Conservation (phyloP, 2,797 vertebrate genomes). For the Botia almorhae region DNA sequence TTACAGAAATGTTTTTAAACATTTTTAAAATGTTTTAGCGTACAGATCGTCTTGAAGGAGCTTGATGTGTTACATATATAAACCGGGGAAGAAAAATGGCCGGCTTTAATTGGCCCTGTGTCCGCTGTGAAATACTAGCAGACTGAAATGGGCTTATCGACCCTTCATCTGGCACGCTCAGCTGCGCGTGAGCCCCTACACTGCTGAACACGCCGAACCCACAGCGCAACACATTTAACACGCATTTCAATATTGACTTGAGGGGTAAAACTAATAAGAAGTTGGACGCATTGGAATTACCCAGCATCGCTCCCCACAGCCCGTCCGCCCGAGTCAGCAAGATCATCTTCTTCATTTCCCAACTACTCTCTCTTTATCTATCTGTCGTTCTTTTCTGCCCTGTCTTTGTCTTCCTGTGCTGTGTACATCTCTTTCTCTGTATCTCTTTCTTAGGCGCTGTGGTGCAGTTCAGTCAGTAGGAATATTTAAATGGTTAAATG, state of each 20-base stretch:
- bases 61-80: conserved; percentile 24
- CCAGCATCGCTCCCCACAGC: conserved; percentile 42
- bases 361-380: conserved; percentile 3
- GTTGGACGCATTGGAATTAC: conserved; percentile 47
- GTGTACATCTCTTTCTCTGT: conserved; percentile 37
- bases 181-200: conserved; percentile 18
- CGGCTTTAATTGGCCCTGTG: conserved; percentile 44
- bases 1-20: no score
- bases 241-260: conserved; percentile 54
- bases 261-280: conserved; percentile 61
- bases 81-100: conserved; percentile 23
- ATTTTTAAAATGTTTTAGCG: background rate
- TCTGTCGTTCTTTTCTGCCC: background rate
- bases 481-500: conserved; percentile 11
- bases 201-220: conserved; percentile 25
- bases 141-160: conserved; percentile 49
- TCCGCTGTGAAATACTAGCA: conserved; percentile 51
- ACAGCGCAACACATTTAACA: conserved; percentile 49
- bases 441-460: conserved; percentile 8
- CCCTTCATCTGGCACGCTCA: conserved; percentile 24
- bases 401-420: no score
- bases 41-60: conserved; percentile 31
- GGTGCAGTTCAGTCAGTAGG: conserved; percentile 21
- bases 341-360: conserved; percentile 27
- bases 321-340: conserved; percentile 57